Percentiles rank a stretch among this genome's conserved stretches.
These are phyloP conservation scores for Sinella curviseta DNA, from an alignment of 1,140 invertebrate genomes.

Conservation along the genomic window DNA sequence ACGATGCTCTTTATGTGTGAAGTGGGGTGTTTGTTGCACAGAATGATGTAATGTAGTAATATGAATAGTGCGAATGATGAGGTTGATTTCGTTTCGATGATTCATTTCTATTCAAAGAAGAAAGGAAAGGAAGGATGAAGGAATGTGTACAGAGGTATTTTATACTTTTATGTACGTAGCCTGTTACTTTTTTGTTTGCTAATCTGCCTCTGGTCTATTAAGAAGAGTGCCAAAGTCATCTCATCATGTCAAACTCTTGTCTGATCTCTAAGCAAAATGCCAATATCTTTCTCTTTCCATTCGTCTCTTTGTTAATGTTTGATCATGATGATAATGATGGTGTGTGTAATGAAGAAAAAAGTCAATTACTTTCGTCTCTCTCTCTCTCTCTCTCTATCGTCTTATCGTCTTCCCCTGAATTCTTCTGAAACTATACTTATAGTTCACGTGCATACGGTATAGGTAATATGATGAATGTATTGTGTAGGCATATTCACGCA, in stretches of 20 bases:
- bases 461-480: neutral
- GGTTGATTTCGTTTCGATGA: neutral
- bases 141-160: neutral
- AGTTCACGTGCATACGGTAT: too few species aligned
- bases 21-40: too few species aligned
- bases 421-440: too few species aligned
- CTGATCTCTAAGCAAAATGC: neutral
- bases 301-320: neutral
- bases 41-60: too few species aligned
- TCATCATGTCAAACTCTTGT: neutral
- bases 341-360: neutral
- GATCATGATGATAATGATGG: neutral
- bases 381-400: too few species aligned
- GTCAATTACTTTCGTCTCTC: conserved; percentile 1
- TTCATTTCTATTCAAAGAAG: conserved; percentile 8
- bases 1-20: too few species aligned
- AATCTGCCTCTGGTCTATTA: neutral
- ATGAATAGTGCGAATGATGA: neutral
- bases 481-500: neutral
- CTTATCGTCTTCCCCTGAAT: too few species aligned
- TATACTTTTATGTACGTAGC: neutral
- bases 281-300: neutral
- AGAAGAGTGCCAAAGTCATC: neutral
- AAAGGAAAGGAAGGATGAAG: neutral
- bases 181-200: neutral